A percentile compares a stretch with the other conserved stretches of the same genome.
Evolutionary conservation across 2,113 vertebrate genomes (phyloP).

Genomic region (Aptenodytes forsteri): DNA sequence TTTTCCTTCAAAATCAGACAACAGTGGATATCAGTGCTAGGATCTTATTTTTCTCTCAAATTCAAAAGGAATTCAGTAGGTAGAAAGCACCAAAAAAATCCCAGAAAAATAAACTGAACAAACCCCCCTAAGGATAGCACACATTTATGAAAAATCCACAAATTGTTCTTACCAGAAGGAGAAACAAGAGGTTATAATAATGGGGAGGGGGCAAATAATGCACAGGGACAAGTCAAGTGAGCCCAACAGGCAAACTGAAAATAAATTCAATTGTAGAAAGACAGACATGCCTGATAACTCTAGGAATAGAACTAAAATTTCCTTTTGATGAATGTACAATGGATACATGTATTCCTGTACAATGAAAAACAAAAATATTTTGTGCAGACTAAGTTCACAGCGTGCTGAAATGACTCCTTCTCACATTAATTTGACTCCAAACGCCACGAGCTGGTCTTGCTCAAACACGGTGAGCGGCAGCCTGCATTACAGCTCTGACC

Average conservation of each 20-base stretch:
- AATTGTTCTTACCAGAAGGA: background rate
- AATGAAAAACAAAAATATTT: background rate
- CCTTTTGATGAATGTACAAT: background rate
- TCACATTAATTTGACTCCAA: background rate
- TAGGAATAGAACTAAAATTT: background rate
- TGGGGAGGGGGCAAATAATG: background rate
- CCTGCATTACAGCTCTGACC: background rate
- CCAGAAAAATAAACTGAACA: background rate
- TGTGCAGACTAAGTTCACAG: background rate
- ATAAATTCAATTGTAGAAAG: background rate
- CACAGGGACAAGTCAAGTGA: background rate
- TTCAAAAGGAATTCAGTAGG: background rate
- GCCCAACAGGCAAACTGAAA: background rate
- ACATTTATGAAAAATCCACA: background rate
- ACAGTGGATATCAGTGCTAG: background rate
- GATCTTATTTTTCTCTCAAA: background rate
- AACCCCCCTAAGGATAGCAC: background rate
- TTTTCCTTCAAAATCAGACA: background rate
- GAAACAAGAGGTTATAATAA: background rate
- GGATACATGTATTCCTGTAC: background rate
- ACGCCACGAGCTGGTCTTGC: background rate
- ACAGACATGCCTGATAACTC: background rate
- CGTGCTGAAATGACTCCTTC: background rate
- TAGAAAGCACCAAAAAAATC: background rate
- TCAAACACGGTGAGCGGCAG: background rate